Evolutionary conservation across 2,113 vertebrate species (phyloP).

Genomic region (Elanoides forficatus): DNA sequence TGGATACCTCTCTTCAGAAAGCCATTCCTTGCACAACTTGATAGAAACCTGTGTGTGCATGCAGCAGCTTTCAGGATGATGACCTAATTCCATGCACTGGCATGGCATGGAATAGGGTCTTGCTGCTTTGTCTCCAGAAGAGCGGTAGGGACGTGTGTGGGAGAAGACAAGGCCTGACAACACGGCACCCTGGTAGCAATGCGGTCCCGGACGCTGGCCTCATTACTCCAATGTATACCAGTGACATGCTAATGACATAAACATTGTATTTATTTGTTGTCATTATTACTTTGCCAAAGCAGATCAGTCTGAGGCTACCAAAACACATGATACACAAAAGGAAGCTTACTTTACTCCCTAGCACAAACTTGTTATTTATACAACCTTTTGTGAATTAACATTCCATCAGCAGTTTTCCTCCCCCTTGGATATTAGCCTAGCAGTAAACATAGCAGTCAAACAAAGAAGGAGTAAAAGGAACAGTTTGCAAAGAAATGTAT

Average conservation of each 20-base stretch:
- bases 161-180: background rate
- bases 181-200: accelerated
- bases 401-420: background rate
- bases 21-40: background rate
- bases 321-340: background rate
- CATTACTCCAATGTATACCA: background rate
- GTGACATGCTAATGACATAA: background rate
- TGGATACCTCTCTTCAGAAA: background rate
- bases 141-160: accelerated
- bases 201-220: background rate
- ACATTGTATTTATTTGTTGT: background rate
- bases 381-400: background rate
- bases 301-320: background rate
- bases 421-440: background rate
- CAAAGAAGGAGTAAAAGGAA: conserved; percentile 9
- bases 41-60: background rate
- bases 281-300: background rate
- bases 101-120: background rate
- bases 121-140: background rate
- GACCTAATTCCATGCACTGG: background rate
- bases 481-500: conserved; percentile 16
- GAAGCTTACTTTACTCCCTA: background rate
- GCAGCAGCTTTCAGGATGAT: background rate
- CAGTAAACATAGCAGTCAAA: conserved; percentile 10
- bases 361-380: background rate